Conservation (phyloP, 1,140 invertebrate species). For the Portunus trituberculatus region DNA sequence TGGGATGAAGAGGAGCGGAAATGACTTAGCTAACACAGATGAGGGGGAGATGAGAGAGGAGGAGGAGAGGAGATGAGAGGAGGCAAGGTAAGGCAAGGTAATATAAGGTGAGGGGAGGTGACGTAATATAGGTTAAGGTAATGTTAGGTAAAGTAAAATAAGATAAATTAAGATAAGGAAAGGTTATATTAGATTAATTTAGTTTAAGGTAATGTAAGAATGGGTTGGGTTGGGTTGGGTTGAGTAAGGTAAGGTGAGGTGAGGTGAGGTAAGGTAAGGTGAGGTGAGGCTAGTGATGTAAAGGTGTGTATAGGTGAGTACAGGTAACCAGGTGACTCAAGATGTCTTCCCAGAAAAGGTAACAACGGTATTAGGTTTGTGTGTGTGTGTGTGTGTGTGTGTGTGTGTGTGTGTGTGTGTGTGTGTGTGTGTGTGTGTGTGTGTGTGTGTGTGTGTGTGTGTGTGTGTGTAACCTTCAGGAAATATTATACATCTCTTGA, state of each 20-base stretch:
- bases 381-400: slow-evolving; percentile 43
- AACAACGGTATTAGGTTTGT: background rate
- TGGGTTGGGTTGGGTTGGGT: no score
- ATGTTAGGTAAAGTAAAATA: no score
- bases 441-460: no score
- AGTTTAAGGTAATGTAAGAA: no score
- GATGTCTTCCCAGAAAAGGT: background rate
- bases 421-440: slow-evolving; percentile 30
- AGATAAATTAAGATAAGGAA: no score
- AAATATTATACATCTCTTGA: background rate
- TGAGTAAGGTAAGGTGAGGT: background rate
- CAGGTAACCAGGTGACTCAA: background rate
- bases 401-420: slow-evolving; percentile 34
- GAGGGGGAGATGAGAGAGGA: no score
- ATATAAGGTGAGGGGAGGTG: background rate
- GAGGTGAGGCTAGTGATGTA: no score
- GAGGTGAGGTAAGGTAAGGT: background rate
- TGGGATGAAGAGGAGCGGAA: no score
- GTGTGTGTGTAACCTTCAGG: background rate
- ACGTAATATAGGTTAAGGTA: no score
- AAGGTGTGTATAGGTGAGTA: background rate
- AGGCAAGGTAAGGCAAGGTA: background rate
- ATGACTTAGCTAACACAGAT: no score
- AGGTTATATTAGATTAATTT: no score
- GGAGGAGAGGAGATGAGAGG: background rate